A percentile compares a stretch with the other conserved stretches of the same genome.
These are phyloP conservation scores for Drosophila basisetae DNA, from an alignment of 2,888 invertebrate genomes.

Conservation along the genomic window DNA sequence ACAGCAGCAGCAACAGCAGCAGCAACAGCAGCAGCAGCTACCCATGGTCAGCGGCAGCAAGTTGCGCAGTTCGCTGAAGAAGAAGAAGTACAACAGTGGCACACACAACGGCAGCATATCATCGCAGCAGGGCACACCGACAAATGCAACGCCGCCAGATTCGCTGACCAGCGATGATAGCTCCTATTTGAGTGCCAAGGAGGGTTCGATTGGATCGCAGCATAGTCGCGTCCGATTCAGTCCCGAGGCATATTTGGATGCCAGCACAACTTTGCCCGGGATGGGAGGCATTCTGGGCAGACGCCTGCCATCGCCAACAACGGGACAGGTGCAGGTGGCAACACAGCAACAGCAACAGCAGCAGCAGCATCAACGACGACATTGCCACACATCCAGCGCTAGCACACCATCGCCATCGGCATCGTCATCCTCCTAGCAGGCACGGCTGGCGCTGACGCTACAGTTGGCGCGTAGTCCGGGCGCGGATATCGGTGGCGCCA, in stretches of 20 bases:
- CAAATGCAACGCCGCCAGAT: constrained; percentile 94
- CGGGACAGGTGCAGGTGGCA: constrained; percentile 12
- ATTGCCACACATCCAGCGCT: constrained; percentile 60
- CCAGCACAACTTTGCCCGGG: constrained; percentile 66
- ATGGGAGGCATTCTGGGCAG: constrained; percentile 28
- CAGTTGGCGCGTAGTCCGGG: constrained; percentile 83
- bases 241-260: constrained; percentile 90
- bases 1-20: constrained; percentile 10
- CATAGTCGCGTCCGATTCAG: constrained; percentile 91
- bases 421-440: constrained; percentile 84
- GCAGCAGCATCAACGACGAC: constrained; percentile 44
- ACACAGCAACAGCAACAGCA: constrained; percentile 30
- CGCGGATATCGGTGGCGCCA: constrained; percentile 66
- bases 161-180: constrained; percentile 94
- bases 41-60: constrained; percentile 85
- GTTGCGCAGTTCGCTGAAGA: constrained; percentile 91
- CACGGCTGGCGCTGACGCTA: constrained; percentile 74
- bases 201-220: constrained; percentile 89
- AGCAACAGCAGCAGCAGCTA: constrained; percentile 19
- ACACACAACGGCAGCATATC: constrained; percentile 69
- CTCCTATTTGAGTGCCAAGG: constrained; percentile 94
- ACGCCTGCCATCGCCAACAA: constrained; percentile 59
- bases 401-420: constrained; percentile 76
- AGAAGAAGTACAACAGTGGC: constrained; percentile 87
- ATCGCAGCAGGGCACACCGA: constrained; percentile 88